Evolutionary conservation across 1,140 invertebrate species (phyloP).

Genomic region (Lepidotrigona ventralis): DNA sequence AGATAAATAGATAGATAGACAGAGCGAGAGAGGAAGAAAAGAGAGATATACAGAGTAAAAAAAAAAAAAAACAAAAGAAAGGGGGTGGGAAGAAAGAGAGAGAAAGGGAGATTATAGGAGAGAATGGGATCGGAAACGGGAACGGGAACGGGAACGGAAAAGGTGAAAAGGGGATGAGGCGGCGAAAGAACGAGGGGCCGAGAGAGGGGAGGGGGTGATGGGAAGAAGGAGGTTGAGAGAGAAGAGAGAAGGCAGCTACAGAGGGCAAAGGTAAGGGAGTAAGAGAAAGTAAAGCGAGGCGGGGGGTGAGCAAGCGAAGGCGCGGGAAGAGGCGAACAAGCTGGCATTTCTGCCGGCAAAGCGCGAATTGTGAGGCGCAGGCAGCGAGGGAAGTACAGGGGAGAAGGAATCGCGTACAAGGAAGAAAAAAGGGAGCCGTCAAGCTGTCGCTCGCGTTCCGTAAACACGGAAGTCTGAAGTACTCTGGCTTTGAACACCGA

Average conservation of each 20-base stretch:
- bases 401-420: constrained; percentile 33
- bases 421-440: constrained; percentile 49
- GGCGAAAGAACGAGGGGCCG: too few species aligned
- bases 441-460: constrained; percentile 50
- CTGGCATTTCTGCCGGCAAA: constrained; percentile 44
- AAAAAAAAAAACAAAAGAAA: too few species aligned
- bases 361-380: constrained; percentile 39
- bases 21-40: too few species aligned
- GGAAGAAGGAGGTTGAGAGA: constrained; percentile 8
- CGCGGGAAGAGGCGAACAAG: not conserved
- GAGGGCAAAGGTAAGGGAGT: constrained; percentile 2
- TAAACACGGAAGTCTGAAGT: constrained; percentile 56
- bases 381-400: constrained; percentile 14
- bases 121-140: too few species aligned
- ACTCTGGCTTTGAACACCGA: constrained; percentile 50
- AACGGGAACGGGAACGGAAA: too few species aligned
- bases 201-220: not conserved
- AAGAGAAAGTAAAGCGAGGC: not conserved
- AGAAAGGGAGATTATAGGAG: not conserved
- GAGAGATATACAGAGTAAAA: too few species aligned
- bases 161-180: too few species aligned
- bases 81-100: not conserved
- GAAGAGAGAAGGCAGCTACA: not conserved
- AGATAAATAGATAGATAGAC: too few species aligned
- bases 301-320: constrained; percentile 13